A percentile compares a stretch with the other conserved stretches of the same genome.
phyloP scores from a whole-genome alignment of 1,140 invertebrate genomes.

The Galleria mellonella region DNA sequence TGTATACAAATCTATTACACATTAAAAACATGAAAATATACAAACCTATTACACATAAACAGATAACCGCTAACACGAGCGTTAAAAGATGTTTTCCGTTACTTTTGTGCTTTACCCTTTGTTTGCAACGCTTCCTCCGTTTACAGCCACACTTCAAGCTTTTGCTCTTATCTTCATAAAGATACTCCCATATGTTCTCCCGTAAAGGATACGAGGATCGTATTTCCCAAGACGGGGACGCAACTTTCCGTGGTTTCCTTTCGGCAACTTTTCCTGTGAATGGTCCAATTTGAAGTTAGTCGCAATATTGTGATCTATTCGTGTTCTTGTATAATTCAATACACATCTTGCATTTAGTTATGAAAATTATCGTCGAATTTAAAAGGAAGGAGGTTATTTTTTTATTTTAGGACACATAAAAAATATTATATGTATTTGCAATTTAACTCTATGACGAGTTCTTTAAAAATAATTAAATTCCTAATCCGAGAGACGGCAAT shows the following conservation, averaged over 20 bases:
- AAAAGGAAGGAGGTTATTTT: too few relatives aligned
- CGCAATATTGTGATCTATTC: too few relatives aligned
- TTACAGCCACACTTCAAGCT: slow-evolving; percentile 12
- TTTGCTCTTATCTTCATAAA: slow-evolving; percentile 24
- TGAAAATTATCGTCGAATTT: too few relatives aligned
- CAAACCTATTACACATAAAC: slow-evolving; percentile 24
- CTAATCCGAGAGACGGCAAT: too few relatives aligned
- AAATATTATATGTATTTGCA: too few relatives aligned
- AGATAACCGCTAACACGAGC: slow-evolving; percentile 14
- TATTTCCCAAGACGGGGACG: slow-evolving; percentile 24
- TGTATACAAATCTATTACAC: too few relatives aligned
- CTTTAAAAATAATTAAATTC: too few relatives aligned
- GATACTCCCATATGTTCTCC: slow-evolving; percentile 48
- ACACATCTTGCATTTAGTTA: too few relatives aligned
- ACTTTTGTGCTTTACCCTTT: slow-evolving; percentile 17
- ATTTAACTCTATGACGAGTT: too few relatives aligned
- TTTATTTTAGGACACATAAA: too few relatives aligned
- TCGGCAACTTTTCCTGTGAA: slow-evolving; percentile 39
- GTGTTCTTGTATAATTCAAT: too few relatives aligned
- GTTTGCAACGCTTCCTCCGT: slow-evolving; percentile 15
- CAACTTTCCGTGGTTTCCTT: slow-evolving; percentile 33
- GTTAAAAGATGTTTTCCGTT: slow-evolving; percentile 18
- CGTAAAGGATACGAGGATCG: slow-evolving; percentile 35
- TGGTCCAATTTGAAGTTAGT: too few relatives aligned
- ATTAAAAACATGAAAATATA: neutral